phyloP scores from a whole-genome alignment of 1,140 invertebrate species.

The Leptinotarsa texana region DNA sequence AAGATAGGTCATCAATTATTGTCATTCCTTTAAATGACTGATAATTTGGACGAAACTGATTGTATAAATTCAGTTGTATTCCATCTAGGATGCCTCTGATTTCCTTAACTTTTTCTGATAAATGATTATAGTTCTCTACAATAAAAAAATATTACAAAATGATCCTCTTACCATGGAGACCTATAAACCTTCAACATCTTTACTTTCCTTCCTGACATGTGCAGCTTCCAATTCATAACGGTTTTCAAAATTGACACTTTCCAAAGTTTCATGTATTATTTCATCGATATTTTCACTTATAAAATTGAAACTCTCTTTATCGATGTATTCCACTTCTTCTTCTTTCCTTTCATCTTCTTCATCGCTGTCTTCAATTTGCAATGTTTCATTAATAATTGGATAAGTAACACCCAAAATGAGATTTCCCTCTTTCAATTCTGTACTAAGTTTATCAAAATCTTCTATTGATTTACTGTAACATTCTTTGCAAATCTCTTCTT shows the following conservation, averaged over 20 bases:
- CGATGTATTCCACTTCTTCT: constrained; percentile 44
- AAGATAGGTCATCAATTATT: constrained; percentile 43
- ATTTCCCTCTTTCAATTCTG: constrained; percentile 52
- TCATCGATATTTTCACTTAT: constrained; percentile 58
- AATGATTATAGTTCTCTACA: constrained; percentile 33
- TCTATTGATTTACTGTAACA: constrained; percentile 56
- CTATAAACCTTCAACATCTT: constrained; percentile 35
- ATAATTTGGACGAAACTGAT: constrained; percentile 43
- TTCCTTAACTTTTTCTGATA: constrained; percentile 34
- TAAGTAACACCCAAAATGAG: constrained; percentile 57
- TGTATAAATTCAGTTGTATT: constrained; percentile 48
- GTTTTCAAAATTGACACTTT: constrained; percentile 57
- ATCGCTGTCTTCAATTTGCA: constrained; percentile 63
- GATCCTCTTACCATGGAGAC: background rate
- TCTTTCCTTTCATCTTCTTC: constrained; percentile 56
- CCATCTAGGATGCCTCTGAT: constrained; percentile 41
- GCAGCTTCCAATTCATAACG: constrained; percentile 51
- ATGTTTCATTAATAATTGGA: constrained; percentile 58
- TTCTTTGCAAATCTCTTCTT: constrained; percentile 57
- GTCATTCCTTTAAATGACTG: constrained; percentile 34
- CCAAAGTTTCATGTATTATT: constrained; percentile 55
- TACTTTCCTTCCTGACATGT: constrained; percentile 37
- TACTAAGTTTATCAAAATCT: constrained; percentile 51
- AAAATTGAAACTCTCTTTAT: constrained; percentile 52
- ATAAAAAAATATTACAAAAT: background rate